These are phyloP conservation scores for Conger conger DNA, from an alignment of 2,113 vertebrate species.

Conservation along the genomic window DNA sequence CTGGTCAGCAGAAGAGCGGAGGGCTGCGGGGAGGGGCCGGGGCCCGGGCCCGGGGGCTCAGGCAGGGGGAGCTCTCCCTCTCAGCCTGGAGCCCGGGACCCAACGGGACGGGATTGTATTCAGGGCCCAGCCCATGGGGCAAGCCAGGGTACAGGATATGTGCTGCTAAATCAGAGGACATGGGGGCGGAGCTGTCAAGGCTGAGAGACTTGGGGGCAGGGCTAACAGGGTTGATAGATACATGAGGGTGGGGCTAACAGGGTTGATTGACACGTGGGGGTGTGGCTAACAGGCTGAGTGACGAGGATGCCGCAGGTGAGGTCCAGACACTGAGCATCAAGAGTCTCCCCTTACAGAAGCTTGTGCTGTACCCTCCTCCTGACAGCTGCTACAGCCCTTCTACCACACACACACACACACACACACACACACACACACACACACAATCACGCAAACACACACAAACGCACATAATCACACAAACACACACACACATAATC, in stretches of 20 bases:
- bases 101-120: not conserved
- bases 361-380: conserved; percentile 40
- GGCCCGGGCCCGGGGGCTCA: not conserved
- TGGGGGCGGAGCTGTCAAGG: conserved; percentile 29
- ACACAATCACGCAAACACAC: too few relatives aligned
- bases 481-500: conserved; percentile 8
- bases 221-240: conserved; percentile 54
- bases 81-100: not conserved
- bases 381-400: conserved; percentile 54
- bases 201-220: too few relatives aligned
- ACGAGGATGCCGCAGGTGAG: conserved; percentile 66
- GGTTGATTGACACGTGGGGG: too few relatives aligned
- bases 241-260: conserved; percentile 35
- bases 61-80: not conserved
- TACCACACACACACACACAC: too few relatives aligned
- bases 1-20: conserved; percentile 43
- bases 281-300: conserved; percentile 50
- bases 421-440: too few relatives aligned
- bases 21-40: conserved; percentile 28
- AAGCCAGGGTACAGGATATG: not conserved
- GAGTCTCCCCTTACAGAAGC: conserved; percentile 64
- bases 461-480: not conserved
- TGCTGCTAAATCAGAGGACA: conserved; percentile 47
- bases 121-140: conserved; percentile 50
- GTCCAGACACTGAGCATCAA: conserved; percentile 72